phyloP scores from a whole-genome alignment of 1,140 invertebrate genomes.

The Leptestheria dahalacensis region DNA sequence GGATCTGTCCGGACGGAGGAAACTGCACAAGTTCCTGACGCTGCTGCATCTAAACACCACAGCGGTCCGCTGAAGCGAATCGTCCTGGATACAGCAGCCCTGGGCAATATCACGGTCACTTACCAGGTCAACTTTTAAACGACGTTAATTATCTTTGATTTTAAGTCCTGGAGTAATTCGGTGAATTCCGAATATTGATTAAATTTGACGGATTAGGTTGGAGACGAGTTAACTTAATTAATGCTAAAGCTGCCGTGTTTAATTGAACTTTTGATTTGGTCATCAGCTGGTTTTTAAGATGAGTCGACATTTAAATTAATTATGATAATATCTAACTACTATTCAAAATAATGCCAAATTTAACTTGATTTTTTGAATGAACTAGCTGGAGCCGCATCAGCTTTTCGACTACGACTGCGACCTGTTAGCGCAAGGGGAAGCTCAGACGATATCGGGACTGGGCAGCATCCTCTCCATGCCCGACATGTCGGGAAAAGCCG shows the following conservation, averaged over 20 bases:
- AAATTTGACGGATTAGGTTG: no score
- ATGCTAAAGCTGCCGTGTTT: no score
- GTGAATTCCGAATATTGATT: no score
- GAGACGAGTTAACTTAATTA: no score
- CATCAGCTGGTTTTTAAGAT: no score
- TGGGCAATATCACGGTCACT: constrained; percentile 7
- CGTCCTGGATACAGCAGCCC: not conserved
- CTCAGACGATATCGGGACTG: not conserved
- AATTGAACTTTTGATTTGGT: no score
- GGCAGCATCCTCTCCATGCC: not conserved
- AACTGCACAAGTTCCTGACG: not conserved
- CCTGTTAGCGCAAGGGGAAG: not conserved
- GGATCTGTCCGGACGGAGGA: not conserved
- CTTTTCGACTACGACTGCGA: not conserved
- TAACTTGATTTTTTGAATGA: not conserved
- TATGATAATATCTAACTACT: not conserved
- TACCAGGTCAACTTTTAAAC: no score
- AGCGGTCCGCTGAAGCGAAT: not conserved
- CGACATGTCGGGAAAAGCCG: not conserved
- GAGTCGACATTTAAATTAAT: no score
- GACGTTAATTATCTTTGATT: no score
- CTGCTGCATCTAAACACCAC: not conserved
- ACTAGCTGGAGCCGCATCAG: not conserved
- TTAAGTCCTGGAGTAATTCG: no score
- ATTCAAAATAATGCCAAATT: not conserved